These are phyloP conservation scores for Scolopax rusticola DNA, from an alignment of 2,797 vertebrate genomes.

Conservation along the genomic window DNA sequence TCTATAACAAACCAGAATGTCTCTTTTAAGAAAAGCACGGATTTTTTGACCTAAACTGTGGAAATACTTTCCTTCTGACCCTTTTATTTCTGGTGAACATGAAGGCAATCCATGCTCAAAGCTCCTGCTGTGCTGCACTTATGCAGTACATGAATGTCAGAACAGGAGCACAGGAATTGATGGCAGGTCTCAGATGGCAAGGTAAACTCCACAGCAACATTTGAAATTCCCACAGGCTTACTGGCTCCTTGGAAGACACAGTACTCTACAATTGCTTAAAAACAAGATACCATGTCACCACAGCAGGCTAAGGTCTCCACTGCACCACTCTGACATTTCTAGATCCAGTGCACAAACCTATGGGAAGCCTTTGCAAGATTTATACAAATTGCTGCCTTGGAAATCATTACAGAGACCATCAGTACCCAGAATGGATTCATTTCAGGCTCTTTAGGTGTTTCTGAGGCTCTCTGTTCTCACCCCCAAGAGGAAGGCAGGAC, in stretches of 20 bases:
- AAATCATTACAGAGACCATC: not conserved
- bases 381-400: not conserved
- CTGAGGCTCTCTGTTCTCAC: not conserved
- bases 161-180: fast-evolving
- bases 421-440: not conserved
- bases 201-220: not conserved
- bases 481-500: not conserved
- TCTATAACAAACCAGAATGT: not conserved
- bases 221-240: not conserved
- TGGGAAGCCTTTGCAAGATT: not conserved
- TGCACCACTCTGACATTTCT: not conserved
- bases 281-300: not conserved
- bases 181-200: not conserved
- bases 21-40: not conserved
- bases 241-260: not conserved
- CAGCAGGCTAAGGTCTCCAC: not conserved
- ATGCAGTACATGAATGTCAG: not conserved
- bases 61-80: not conserved
- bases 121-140: not conserved
- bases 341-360: not conserved
- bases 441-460: not conserved
- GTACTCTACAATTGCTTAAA: not conserved
- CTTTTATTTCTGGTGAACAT: not conserved
- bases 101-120: not conserved
- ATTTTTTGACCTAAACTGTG: not conserved